Evolutionary conservation across 2,797 vertebrate species (phyloP).

Genomic region (Crenichthys baileyi): DNA sequence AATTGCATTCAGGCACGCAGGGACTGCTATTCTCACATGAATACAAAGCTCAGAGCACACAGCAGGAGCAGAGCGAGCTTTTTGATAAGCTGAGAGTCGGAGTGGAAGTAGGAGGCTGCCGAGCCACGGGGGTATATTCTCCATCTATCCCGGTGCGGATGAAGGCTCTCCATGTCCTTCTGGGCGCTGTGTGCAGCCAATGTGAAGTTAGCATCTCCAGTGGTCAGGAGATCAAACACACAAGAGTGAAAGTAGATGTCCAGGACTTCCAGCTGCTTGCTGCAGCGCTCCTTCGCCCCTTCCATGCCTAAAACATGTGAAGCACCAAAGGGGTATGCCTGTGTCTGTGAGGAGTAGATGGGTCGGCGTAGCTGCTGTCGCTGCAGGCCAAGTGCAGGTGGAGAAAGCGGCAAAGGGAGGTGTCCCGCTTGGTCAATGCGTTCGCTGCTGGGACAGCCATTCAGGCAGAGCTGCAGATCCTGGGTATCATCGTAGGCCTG

Average conservation of each 20-base stretch:
- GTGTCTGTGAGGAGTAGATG: conserved; percentile 64
- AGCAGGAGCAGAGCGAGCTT: conserved; percentile 72
- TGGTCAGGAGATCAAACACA: conserved; percentile 96
- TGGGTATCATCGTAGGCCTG: conserved; percentile 91
- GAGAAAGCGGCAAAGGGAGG: conserved; percentile 78
- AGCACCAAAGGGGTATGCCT: conserved; percentile 54
- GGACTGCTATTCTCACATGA: conserved; percentile 40
- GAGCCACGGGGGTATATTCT: conserved; percentile 88
- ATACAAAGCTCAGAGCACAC: conserved; percentile 65
- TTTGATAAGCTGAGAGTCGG: conserved; percentile 30
- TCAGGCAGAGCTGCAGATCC: conserved; percentile 96
- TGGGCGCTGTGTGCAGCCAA: conserved; percentile 91
- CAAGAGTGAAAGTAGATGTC: conserved; percentile 98
- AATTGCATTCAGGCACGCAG: conserved; percentile 35
- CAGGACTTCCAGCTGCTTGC: conserved; percentile 88
- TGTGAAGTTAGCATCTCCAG: conserved; percentile 94
- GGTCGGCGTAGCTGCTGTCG: conserved; percentile 62
- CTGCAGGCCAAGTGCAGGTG: conserved; percentile 80
- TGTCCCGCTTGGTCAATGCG: conserved; percentile 88
- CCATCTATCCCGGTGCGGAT: conserved; percentile 90
- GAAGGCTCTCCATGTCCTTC: conserved; percentile 92
- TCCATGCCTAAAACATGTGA: conserved; percentile 83
- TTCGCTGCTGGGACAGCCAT: conserved; percentile 90
- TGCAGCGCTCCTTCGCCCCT: conserved; percentile 86
- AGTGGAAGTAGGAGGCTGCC: conserved; percentile 35